phyloP scores from a whole-genome alignment of 2,888 invertebrate genomes.

The Drosophila subsilvestris region DNA sequence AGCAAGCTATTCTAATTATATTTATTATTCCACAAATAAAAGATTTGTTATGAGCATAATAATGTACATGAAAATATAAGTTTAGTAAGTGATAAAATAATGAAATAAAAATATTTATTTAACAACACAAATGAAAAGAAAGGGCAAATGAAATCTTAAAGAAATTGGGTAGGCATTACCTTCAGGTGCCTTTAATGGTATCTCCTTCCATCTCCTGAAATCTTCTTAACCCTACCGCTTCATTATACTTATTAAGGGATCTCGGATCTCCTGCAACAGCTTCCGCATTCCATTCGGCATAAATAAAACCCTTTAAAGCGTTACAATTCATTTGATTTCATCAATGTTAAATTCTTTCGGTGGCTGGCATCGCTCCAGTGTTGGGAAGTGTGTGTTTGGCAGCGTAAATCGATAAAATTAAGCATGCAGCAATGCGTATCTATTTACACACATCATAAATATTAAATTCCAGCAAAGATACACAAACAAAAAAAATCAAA shows the following conservation, averaged over 20 bases:
- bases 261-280: not conserved
- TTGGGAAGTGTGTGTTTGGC: constrained; percentile 84
- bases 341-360: not conserved
- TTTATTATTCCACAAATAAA: not conserved
- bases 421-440: constrained; percentile 75
- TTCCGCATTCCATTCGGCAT: not conserved
- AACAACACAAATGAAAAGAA: not conserved
- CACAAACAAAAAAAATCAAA: constrained; percentile 22
- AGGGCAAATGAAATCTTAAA: too few species aligned
- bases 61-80: too few species aligned
- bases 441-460: constrained; percentile 77
- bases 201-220: too few species aligned
- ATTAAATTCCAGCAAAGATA: constrained; percentile 58
- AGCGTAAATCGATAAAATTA: constrained; percentile 68
- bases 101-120: not conserved
- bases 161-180: too few species aligned
- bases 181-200: not conserved
- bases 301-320: constrained; percentile 18
- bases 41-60: not conserved
- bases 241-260: not conserved
- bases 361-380: constrained; percentile 17
- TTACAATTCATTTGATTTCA: constrained; percentile 5
- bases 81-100: not conserved
- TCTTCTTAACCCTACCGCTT: too few species aligned
- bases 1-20: not conserved